Percentiles rank a stretch among this genome's conserved stretches.
Evolutionary conservation across 2,113 vertebrate genomes (phyloP).

Genomic region (Tachysurus fulvidraco): DNA sequence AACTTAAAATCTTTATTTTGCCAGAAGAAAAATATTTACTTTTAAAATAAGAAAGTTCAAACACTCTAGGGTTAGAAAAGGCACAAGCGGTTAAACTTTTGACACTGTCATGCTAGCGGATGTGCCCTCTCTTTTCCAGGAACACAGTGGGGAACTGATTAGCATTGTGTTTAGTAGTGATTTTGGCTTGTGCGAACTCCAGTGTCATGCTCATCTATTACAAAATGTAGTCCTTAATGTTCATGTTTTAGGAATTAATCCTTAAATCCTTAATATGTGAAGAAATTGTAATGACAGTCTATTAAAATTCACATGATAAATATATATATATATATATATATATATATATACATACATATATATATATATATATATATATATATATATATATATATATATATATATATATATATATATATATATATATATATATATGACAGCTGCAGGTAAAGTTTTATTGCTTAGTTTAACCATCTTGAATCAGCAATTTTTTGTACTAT

Average conservation of each 20-base stretch:
- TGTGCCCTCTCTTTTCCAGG: background rate
- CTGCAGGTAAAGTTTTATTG: too few species aligned
- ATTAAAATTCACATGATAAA: background rate
- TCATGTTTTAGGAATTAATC: background rate
- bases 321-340: too few species aligned
- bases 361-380: too few species aligned
- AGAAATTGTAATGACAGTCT: background rate
- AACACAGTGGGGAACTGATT: background rate
- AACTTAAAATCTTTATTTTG: background rate
- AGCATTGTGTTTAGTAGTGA: background rate
- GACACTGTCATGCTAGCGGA: background rate
- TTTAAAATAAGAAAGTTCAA: background rate
- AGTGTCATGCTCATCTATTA: background rate
- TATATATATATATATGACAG: too few species aligned
- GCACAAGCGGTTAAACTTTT: background rate
- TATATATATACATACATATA: too few species aligned
- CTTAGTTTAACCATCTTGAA: too few species aligned
- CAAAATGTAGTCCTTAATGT: background rate
- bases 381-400: too few species aligned
- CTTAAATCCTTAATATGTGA: background rate
- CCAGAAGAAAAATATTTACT: background rate
- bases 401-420: too few species aligned
- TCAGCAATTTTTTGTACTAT: too few species aligned
- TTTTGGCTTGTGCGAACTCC: background rate
- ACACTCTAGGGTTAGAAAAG: background rate